Evolutionary conservation across 2,888 invertebrate genomes (phyloP).

Genomic region (Phasia obesa): DNA sequence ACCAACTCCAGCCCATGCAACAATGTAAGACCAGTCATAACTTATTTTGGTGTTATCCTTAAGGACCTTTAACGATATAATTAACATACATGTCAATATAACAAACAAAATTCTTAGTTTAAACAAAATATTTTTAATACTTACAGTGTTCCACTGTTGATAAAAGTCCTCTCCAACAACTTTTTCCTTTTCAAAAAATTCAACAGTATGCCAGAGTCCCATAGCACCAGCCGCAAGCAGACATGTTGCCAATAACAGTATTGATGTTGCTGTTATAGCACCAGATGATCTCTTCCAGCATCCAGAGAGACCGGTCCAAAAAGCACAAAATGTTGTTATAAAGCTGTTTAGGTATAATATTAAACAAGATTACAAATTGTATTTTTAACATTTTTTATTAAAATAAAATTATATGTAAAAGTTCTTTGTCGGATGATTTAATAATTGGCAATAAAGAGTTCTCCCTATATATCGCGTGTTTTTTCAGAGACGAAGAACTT

Average conservation of each 20-base stretch:
- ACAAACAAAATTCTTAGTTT: neutral
- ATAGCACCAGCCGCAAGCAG: conserved; percentile 95
- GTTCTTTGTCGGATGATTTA: too few relatives aligned
- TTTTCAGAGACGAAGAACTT: too few relatives aligned
- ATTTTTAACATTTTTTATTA: too few relatives aligned
- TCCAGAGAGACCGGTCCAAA: conserved; percentile 97
- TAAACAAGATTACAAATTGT: neutral
- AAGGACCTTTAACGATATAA: conserved; percentile 85
- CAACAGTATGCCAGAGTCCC: conserved; percentile 98
- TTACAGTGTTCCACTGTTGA: conserved; percentile 95
- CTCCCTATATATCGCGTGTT: too few relatives aligned
- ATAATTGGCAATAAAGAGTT: too few relatives aligned
- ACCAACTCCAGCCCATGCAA: conserved; percentile 98
- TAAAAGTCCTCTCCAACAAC: conserved; percentile 95
- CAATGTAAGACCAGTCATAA: conserved; percentile 98
- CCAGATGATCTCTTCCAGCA: conserved; percentile 98
- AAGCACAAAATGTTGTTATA: conserved; percentile 94
- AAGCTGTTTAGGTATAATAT: conserved; percentile 84
- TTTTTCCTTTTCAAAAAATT: conserved; percentile 97
- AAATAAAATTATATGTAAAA: too few relatives aligned
- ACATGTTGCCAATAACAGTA: conserved; percentile 86
- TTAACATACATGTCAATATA: neutral
- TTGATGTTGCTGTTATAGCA: conserved; percentile 96
- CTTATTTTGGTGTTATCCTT: conserved; percentile 92
- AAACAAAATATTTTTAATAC: conserved; percentile 24